These are phyloP conservation scores for Drosophila anceps DNA, from an alignment of 2,888 invertebrate species.

Conservation along the genomic window DNA sequence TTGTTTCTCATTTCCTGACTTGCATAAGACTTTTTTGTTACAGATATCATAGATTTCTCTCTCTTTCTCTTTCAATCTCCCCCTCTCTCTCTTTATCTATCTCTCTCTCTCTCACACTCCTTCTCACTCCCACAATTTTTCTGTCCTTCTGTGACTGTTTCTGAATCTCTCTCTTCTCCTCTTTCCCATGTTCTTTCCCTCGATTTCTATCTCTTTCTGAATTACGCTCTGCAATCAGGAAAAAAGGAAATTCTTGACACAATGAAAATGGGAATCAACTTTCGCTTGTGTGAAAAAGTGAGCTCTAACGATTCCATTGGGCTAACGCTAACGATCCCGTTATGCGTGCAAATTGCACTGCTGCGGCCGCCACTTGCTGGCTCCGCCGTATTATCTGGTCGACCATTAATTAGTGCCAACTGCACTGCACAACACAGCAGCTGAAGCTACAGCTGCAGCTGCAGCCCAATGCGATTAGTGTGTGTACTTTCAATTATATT, in stretches of 20 bases:
- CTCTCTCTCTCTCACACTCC: background rate
- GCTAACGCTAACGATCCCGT: conserved; percentile 13
- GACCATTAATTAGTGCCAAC: conserved; percentile 34
- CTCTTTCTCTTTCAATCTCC: background rate
- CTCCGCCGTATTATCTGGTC: conserved; percentile 19
- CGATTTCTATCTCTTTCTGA: background rate
- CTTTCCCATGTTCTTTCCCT: background rate
- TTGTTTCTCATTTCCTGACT: too few relatives aligned
- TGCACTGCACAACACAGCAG: background rate
- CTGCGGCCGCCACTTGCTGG: conserved; percentile 19
- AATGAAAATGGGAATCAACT: background rate
- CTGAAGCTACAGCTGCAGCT: background rate
- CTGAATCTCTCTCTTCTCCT: background rate
- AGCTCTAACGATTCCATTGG: background rate
- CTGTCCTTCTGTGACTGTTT: too few relatives aligned
- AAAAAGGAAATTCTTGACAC: background rate
- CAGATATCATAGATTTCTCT: background rate
- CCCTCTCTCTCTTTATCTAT: background rate
- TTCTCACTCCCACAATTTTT: too few relatives aligned
- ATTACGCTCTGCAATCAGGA: background rate
- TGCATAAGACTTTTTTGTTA: too few relatives aligned
- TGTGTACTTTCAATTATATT: conserved; percentile 37
- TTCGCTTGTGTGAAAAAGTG: conserved; percentile 2
- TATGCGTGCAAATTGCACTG: conserved; percentile 11
- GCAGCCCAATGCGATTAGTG: background rate